Percentiles rank a stretch among this genome's conserved stretches.
phyloP scores from a whole-genome alignment of 1,140 invertebrate genomes.

The Camponotus floridanus region DNA sequence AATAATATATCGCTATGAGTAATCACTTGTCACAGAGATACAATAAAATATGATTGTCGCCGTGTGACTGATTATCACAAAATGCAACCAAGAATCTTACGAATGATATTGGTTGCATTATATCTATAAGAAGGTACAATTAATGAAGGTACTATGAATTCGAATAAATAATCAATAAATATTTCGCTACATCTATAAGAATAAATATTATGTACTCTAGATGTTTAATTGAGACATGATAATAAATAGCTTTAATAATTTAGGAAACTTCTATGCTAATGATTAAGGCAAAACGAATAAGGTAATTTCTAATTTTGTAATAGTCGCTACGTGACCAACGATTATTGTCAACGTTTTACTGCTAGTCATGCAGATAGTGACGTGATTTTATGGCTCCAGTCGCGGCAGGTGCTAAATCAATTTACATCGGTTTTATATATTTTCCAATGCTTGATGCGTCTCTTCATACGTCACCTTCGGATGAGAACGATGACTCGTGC shows the following conservation, averaged over 20 bases:
- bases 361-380: slow-evolving; percentile 29
- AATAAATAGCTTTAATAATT: slow-evolving; percentile 60
- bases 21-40: slow-evolving; percentile 44
- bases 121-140: background rate
- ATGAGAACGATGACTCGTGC: background rate
- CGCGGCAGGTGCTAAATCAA: slow-evolving; percentile 46
- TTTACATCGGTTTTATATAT: slow-evolving; percentile 11
- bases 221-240: slow-evolving; percentile 15
- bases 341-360: slow-evolving; percentile 41
- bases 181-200: slow-evolving; percentile 7
- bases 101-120: background rate
- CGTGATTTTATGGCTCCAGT: background rate
- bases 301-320: slow-evolving; percentile 6
- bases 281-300: background rate
- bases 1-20: slow-evolving; percentile 43
- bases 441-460: background rate
- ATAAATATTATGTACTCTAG: slow-evolving; percentile 67
- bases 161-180: slow-evolving; percentile 72
- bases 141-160: slow-evolving; percentile 40
- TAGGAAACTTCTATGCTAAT: slow-evolving; percentile 4
- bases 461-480: background rate
- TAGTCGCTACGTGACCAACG: slow-evolving; percentile 34
- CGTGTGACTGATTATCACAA: slow-evolving; percentile 64
- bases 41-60: slow-evolving; percentile 13
- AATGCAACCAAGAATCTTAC: background rate